A percentile compares a stretch with the other conserved stretches of the same genome.
phyloP scores from a whole-genome alignment of 2,113 vertebrate species.

The Notothenia coriiceps region DNA sequence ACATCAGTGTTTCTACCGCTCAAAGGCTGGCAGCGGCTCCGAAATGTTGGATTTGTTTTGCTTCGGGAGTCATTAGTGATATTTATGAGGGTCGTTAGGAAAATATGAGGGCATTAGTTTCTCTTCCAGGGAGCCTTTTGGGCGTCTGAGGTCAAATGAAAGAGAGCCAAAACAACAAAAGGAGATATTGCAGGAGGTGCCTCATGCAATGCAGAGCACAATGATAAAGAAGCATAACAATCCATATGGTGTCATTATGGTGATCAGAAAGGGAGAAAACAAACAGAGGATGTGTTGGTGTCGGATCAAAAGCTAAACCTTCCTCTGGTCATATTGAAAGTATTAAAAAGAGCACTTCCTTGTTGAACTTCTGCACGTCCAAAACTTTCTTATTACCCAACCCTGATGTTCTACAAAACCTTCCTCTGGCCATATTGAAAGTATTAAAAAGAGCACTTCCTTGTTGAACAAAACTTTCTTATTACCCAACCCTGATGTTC shows the following conservation, averaged over 20 bases:
- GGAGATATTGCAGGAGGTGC: not conserved
- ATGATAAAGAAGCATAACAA: not conserved
- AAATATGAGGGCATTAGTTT: not conserved
- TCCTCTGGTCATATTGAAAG: no score
- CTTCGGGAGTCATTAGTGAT: slow-evolving; percentile 14
- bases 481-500: slow-evolving; percentile 21
- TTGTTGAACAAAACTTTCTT: slow-evolving; percentile 18
- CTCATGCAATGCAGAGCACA: not conserved
- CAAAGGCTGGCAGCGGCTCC: not conserved
- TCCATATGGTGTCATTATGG: not conserved
- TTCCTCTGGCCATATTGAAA: no score
- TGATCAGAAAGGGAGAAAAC: not conserved
- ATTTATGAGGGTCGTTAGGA: slow-evolving; percentile 32
- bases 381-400: no score
- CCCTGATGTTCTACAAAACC: no score
- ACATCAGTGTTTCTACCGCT: not conserved
- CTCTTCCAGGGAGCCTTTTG: not conserved
- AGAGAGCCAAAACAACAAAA: not conserved
- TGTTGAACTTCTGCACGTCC: no score
- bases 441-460: not conserved
- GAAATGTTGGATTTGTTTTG: not conserved
- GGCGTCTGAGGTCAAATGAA: not conserved
- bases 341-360: no score
- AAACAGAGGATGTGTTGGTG: not conserved
- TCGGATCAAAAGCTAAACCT: not conserved